Evolutionary conservation across 2,888 invertebrate species (phyloP).

Genomic region (Criorhina ranunculi): DNA sequence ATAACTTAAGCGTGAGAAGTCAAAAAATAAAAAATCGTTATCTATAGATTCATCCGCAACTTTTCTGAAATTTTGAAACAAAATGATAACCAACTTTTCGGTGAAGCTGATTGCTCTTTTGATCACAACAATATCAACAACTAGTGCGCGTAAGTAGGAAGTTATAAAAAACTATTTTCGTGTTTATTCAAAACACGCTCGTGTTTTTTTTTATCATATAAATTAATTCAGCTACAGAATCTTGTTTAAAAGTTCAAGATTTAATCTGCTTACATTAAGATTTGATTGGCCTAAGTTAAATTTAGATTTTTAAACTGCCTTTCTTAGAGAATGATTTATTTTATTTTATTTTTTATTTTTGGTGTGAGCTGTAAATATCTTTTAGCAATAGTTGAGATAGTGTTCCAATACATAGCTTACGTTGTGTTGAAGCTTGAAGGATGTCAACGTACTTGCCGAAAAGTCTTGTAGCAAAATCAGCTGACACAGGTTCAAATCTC

Average conservation of each 20-base stretch:
- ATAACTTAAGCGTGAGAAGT: neutral
- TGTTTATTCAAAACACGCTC: neutral
- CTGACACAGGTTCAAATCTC: too few relatives aligned
- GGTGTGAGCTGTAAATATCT: too few relatives aligned
- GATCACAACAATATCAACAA: slow-evolving; percentile 7
- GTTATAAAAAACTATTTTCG: neutral
- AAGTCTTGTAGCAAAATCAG: too few relatives aligned
- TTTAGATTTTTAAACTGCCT: too few relatives aligned
- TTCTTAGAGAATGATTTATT: too few relatives aligned
- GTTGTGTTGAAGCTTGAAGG: too few relatives aligned
- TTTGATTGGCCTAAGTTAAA: too few relatives aligned
- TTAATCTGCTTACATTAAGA: too few relatives aligned
- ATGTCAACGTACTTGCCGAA: too few relatives aligned
- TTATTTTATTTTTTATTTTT: too few relatives aligned
- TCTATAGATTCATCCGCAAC: slow-evolving; percentile 14
- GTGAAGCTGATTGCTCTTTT: slow-evolving; percentile 16
- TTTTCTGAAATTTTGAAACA: neutral
- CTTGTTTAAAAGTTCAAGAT: slow-evolving; percentile 1
- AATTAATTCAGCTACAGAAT: neutral
- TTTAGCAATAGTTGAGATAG: too few relatives aligned
- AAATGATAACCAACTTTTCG: slow-evolving; percentile 3
- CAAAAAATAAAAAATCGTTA: neutral
- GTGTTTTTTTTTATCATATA: neutral
- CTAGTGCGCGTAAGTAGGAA: slow-evolving; percentile 38
- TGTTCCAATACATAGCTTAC: too few relatives aligned